phyloP scores from a whole-genome alignment of 2,797 vertebrate genomes.

The Philypnodon macrostomus region DNA sequence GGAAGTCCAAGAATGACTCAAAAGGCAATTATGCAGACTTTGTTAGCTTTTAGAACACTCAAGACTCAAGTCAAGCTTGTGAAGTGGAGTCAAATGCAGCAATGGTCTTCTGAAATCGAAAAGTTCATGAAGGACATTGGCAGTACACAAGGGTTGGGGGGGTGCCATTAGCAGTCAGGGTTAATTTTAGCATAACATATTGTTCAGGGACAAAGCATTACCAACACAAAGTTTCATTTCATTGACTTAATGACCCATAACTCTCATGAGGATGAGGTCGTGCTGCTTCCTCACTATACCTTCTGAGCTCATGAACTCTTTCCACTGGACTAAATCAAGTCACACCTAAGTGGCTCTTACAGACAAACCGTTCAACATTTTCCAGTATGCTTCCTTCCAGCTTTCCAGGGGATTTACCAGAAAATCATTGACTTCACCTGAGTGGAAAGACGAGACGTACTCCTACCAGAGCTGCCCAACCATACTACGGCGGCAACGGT shows the following conservation, averaged over 20 bases:
- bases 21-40: too few relatives aligned
- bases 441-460: background rate
- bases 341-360: background rate
- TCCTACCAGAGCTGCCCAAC: background rate
- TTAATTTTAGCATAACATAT: too few relatives aligned
- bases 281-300: background rate
- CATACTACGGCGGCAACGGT: slow-evolving; percentile 6
- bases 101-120: too few relatives aligned
- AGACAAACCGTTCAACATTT: background rate
- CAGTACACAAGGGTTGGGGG: too few relatives aligned
- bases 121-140: too few relatives aligned
- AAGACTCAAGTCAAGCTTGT: too few relatives aligned
- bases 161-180: too few relatives aligned
- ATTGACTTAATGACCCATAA: background rate
- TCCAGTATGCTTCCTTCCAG: background rate
- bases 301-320: background rate
- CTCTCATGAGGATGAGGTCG: too few relatives aligned
- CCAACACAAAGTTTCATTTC: background rate
- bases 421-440: slow-evolving; percentile 16
- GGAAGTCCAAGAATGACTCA: too few relatives aligned
- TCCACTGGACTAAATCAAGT: background rate
- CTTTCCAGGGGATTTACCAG: slow-evolving; percentile 17
- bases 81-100: too few relatives aligned
- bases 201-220: background rate
- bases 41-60: too few relatives aligned